phyloP scores from a whole-genome alignment of 2,113 vertebrate genomes.

The Aegotheles bennettii region DNA sequence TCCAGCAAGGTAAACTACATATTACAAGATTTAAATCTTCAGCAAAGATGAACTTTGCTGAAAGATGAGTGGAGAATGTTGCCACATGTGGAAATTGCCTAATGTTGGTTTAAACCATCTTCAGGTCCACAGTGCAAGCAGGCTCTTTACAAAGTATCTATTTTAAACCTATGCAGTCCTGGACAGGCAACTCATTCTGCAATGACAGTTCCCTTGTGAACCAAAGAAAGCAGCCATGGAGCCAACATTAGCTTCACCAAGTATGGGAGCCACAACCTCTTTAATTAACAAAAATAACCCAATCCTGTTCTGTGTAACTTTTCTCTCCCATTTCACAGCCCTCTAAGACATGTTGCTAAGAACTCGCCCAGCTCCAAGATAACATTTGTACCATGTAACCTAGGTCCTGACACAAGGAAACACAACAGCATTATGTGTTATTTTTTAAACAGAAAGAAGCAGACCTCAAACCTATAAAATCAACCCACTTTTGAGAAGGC shows the following conservation, averaged over 20 bases:
- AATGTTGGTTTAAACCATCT: neutral
- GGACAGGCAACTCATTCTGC: neutral
- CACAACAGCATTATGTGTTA: neutral
- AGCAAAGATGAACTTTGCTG: too few species aligned
- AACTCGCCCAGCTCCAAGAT: neutral
- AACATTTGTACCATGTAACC: neutral
- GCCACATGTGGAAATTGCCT: neutral
- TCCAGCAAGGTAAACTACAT: neutral
- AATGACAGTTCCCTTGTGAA: neutral
- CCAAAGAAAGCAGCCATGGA: neutral
- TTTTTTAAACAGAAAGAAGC: neutral
- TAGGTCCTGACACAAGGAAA: neutral
- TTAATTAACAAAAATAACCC: neutral
- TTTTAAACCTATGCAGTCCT: neutral
- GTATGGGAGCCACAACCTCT: neutral
- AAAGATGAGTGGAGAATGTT: neutral
- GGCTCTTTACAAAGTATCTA: neutral
- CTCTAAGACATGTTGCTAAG: neutral
- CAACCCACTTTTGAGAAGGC: neutral
- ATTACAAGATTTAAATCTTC: neutral
- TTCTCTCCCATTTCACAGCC: neutral
- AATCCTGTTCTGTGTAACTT: neutral
- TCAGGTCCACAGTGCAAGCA: neutral
- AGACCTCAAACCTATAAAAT: neutral
- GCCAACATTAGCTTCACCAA: neutral